Conservation (phyloP, 1,140 invertebrate species). For the Calliopsis andreniformis region DNA sequence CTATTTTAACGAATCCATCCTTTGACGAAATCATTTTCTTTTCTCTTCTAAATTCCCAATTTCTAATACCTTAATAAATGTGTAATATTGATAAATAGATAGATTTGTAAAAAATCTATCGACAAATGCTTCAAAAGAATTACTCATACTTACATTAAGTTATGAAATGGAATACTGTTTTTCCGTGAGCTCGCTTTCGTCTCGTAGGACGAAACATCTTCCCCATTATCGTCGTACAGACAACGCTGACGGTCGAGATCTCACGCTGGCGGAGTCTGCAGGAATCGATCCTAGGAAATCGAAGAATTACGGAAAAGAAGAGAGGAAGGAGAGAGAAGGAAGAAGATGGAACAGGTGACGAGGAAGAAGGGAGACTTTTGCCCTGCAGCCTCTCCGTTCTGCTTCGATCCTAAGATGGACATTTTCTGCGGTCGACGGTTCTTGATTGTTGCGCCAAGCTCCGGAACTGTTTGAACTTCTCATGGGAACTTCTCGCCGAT, state of each 20-base stretch:
- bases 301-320: slow-evolving; percentile 40
- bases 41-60: too few relatives aligned
- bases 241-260: slow-evolving; percentile 59
- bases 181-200: not conserved
- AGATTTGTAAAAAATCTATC: too few relatives aligned
- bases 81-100: too few relatives aligned
- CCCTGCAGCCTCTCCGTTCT: slow-evolving; percentile 10
- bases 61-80: too few relatives aligned
- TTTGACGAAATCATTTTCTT: too few relatives aligned
- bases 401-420: slow-evolving; percentile 43
- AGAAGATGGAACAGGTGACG: not conserved
- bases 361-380: slow-evolving; percentile 23
- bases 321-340: not conserved
- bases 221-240: slow-evolving; percentile 36
- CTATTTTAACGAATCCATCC: too few relatives aligned
- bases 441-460: slow-evolving; percentile 65
- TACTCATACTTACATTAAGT: too few relatives aligned
- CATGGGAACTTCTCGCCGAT: slow-evolving; percentile 59
- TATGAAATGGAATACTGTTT: too few relatives aligned
- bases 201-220: not conserved
- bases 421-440: slow-evolving; percentile 67
- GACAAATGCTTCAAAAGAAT: too few relatives aligned
- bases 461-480: slow-evolving; percentile 47
- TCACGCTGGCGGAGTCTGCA: slow-evolving; percentile 67
- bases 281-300: slow-evolving; percentile 49